Evolutionary conservation across 23 tunicate species (phyloP).

Genomic region (Halocynthia aurantium): DNA sequence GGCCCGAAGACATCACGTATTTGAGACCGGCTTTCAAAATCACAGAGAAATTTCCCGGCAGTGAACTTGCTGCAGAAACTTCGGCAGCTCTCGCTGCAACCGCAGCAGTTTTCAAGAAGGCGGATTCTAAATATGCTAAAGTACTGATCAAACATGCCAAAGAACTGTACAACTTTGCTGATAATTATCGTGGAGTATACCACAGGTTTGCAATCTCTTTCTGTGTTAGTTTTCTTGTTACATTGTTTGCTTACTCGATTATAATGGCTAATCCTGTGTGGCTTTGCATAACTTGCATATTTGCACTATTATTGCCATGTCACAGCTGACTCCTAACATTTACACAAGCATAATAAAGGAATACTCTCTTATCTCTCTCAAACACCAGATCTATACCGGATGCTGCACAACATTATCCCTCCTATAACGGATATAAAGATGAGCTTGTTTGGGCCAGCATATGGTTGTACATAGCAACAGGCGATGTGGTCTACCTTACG

Average conservation of each 20-base stretch:
- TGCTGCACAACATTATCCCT: slow-evolving; percentile 64
- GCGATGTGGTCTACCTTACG: slow-evolving; percentile 32
- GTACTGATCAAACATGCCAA: slow-evolving; percentile 60
- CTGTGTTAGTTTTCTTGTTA: too few relatives aligned
- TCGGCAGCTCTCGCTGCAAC: slow-evolving; percentile 99
- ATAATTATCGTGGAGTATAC: slow-evolving; percentile 51
- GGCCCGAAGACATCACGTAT: slow-evolving; percentile 68
- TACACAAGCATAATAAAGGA: too few relatives aligned
- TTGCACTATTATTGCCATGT: too few relatives aligned
- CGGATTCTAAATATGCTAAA: slow-evolving; percentile 53
- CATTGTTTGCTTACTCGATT: too few relatives aligned
- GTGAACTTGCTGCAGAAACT: slow-evolving; percentile 83
- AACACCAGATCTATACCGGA: slow-evolving; percentile 56
- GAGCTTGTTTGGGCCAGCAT: slow-evolving; percentile 91
- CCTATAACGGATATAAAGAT: slow-evolving; percentile 73
- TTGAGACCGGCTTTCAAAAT: slow-evolving; percentile 76
- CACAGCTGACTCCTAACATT: too few relatives aligned
- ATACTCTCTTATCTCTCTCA: too few relatives aligned
- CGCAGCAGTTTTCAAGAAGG: slow-evolving; percentile 48
- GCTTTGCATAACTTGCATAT: too few relatives aligned
- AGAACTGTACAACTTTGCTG: slow-evolving; percentile 81
- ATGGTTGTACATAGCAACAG: slow-evolving; percentile 84
- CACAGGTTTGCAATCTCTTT: slow-evolving; percentile 44
- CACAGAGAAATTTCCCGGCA: slow-evolving; percentile 50
- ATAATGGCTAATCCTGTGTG: too few relatives aligned